Evolutionary conservation across 2,113 vertebrate genomes (phyloP).

Genomic region (Hassar affinis): DNA sequence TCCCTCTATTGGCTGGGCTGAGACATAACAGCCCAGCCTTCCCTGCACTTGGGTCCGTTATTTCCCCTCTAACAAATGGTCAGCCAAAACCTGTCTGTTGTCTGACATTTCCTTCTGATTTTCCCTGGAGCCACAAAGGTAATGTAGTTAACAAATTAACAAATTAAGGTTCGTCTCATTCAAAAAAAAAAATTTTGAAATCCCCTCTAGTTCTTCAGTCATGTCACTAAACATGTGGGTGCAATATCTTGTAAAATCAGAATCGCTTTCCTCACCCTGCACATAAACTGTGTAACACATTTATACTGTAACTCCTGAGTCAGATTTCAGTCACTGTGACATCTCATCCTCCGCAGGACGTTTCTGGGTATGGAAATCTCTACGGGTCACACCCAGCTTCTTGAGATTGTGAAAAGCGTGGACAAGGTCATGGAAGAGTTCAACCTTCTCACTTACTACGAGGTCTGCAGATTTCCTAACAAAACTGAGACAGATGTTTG

Average conservation of each 20-base stretch:
- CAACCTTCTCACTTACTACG: constrained; percentile 83
- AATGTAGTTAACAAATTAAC: background rate
- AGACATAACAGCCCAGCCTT: no score
- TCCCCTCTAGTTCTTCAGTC: background rate
- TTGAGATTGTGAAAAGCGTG: constrained; percentile 79
- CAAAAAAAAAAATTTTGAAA: background rate
- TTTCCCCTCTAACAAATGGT: no score
- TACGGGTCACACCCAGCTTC: constrained; percentile 77
- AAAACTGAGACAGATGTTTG: background rate
- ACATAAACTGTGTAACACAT: background rate
- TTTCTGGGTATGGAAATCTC: constrained; percentile 88
- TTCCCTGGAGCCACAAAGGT: background rate
- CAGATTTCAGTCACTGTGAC: background rate
- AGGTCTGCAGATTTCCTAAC: constrained; percentile 68
- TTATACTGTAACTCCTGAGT: background rate
- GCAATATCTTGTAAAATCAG: background rate
- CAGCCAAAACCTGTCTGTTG: background rate
- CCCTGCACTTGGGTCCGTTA: no score
- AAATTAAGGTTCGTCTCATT: background rate
- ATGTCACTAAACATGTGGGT: background rate
- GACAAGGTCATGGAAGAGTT: constrained; percentile 87
- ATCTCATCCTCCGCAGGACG: constrained; percentile 72
- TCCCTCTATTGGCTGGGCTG: no score
- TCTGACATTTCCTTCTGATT: background rate
- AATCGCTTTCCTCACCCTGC: background rate